Percentiles rank a stretch among this genome's conserved stretches.
Conservation (phyloP, 2,888 invertebrate species). For the Brassicogethes aeneus region DNA sequence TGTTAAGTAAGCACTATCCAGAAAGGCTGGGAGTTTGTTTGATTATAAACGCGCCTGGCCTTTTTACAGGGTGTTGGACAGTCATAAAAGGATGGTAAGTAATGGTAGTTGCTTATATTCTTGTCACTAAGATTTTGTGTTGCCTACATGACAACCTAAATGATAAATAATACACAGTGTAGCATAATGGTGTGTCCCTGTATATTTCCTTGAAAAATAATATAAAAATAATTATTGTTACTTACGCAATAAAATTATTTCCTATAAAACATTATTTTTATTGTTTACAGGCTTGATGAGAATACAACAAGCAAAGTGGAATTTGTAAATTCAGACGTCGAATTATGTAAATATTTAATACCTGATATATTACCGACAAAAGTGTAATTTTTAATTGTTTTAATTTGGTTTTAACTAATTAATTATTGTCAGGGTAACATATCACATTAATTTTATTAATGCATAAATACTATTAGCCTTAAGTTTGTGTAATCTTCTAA, state of each 20-base stretch:
- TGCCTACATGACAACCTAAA: too few relatives aligned
- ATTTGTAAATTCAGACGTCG: slow-evolving; percentile 60
- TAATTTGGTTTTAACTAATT: not conserved
- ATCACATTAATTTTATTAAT: too few relatives aligned
- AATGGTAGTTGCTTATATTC: too few relatives aligned
- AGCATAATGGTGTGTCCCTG: too few relatives aligned
- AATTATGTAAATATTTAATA: slow-evolving; percentile 65
- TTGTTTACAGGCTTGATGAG: slow-evolving; percentile 69
- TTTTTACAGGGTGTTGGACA: slow-evolving; percentile 72
- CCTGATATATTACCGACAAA: slow-evolving; percentile 68
- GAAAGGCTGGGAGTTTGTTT: slow-evolving; percentile 70
- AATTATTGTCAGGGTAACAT: not conserved
- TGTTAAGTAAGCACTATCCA: slow-evolving; percentile 67
- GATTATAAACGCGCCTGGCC: slow-evolving; percentile 61
- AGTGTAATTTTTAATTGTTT: slow-evolving; percentile 41
- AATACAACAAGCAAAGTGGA: slow-evolving; percentile 68
- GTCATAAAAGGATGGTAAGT: slow-evolving; percentile 64
- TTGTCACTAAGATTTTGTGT: too few relatives aligned
- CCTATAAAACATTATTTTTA: too few relatives aligned
- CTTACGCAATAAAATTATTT: too few relatives aligned
- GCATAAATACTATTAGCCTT: too few relatives aligned
- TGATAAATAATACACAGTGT: too few relatives aligned
- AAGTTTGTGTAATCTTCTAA: too few relatives aligned
- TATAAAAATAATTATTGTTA: too few relatives aligned
- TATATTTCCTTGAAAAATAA: too few relatives aligned